Conservation (phyloP, 2,888 invertebrate species). For the Thereva unica region DNA sequence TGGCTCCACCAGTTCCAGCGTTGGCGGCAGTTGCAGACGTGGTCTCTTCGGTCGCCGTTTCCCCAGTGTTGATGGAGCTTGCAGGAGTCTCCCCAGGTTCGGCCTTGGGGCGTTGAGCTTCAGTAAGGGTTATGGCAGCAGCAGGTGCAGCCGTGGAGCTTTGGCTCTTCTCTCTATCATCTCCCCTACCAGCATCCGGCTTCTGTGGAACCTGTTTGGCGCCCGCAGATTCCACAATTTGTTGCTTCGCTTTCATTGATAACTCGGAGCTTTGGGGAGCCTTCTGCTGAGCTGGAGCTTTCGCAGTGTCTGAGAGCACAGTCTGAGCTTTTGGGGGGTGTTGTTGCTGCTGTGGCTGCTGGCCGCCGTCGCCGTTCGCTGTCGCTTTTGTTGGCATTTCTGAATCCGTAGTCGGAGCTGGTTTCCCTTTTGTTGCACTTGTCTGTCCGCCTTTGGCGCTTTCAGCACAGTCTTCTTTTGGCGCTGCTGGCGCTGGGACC, state of each 20-base stretch:
- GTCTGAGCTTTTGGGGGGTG: not conserved
- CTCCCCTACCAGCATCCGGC: conserved; percentile 8
- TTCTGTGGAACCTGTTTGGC: conserved; percentile 15
- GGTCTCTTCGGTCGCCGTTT: conserved; percentile 3
- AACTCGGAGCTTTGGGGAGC: not conserved
- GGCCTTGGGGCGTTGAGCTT: not conserved
- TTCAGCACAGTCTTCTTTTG: conserved; percentile 1
- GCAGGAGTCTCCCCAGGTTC: conserved; percentile 6
- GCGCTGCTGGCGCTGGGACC: not conserved
- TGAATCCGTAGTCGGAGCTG: conserved; percentile 22
- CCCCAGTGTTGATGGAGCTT: conserved; percentile 12
- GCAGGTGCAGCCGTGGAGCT: conserved; percentile 1
- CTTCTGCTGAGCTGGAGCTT: conserved; percentile 6
- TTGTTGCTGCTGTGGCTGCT: not conserved
- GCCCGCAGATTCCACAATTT: conserved; percentile 33
- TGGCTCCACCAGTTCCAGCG: conserved; percentile 32
- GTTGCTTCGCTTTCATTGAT: conserved; percentile 30
- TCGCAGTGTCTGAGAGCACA: not conserved
- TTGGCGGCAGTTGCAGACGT: conserved; percentile 17
- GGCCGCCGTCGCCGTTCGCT: not conserved
- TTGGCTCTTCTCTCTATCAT: conserved; percentile 17
- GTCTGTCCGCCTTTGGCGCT: conserved; percentile 3
- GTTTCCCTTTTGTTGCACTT: conserved; percentile 19
- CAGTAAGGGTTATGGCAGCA: not conserved
- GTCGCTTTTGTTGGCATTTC: conserved; percentile 15